Evolutionary conservation across 2,113 vertebrate genomes (phyloP), one percentile per base, ranked within the genome.

Genomic region (Lophura nycthemera): DNA sequence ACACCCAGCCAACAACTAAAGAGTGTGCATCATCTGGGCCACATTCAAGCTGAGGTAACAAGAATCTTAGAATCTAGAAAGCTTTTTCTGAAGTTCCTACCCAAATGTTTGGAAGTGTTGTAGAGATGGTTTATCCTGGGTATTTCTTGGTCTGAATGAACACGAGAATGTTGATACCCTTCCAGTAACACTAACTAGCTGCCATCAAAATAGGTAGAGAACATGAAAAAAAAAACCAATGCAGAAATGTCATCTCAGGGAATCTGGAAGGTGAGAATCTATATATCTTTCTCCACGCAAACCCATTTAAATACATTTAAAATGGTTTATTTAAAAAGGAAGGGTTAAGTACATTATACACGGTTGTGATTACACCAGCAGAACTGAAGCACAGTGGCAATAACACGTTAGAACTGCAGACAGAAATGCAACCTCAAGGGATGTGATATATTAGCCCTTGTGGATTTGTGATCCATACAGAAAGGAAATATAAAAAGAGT

Each of bases 311-410:
- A 93, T 96, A 96, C 96, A 91, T 98, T 97, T 97, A 93, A 97
- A 97, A 97, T 90, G 77, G 85, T 97, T 98, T 98, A 98, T 97
- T 98, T 98, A 95, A 98, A 97, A 97, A 96, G 95, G 90, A 96
- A 95, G 89, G 96, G 81, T 97, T 97, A 95, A 97, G 91, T 97
- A 98, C 91, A 95, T 96, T 92, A 93, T 90, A 97, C 96, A 97
- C 95, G 94, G 71, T 93, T 96, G 95, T 93, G 95, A 73, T 97
- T 95, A 97, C 96, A 97, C 69, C 85, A 93, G 95, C 14, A 64
- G 95, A 95, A 97, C 94, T 65, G 85, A 97, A 96, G 94, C 93
- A 97, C 96, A 95, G 94, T 96, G 91, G 87, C 96, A 96, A 95
- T 82, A 91, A 95, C 96, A 97, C 79, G 83, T 95, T 63, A 93